Conservation (phyloP, 1,140 invertebrate species). For the Leptinotarsa undecemlineata region DNA sequence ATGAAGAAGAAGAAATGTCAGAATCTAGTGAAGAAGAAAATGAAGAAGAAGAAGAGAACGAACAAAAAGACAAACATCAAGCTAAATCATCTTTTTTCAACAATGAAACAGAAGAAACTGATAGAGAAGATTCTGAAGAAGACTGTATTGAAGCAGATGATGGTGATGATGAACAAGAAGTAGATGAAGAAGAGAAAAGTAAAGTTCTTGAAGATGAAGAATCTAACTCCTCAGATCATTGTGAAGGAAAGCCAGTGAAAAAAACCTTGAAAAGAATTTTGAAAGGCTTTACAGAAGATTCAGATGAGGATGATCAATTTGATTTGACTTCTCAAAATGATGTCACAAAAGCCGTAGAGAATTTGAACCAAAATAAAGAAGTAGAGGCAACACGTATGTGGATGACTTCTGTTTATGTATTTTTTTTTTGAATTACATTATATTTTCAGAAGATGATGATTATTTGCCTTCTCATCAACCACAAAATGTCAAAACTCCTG, state of each 20-base stretch:
- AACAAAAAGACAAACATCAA: slow-evolving; percentile 37
- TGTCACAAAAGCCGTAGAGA: slow-evolving; percentile 6
- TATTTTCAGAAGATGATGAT: slow-evolving; percentile 43
- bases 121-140: slow-evolving; percentile 46
- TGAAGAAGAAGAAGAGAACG: slow-evolving; percentile 47
- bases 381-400: slow-evolving; percentile 18
- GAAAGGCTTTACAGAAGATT: slow-evolving; percentile 42
- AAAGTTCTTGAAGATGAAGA: slow-evolving; percentile 51
- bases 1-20: slow-evolving; percentile 53
- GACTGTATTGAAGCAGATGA: slow-evolving; percentile 56
- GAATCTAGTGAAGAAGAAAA: slow-evolving; percentile 49
- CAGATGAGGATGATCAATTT: slow-evolving; percentile 43
- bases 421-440: slow-evolving; percentile 16
- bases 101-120: slow-evolving; percentile 47
- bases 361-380: slow-evolving; percentile 3
- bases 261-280: slow-evolving; percentile 50
- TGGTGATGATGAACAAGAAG: slow-evolving; percentile 50
- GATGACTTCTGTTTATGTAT: slow-evolving; percentile 14
- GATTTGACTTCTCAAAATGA: slow-evolving; percentile 6
- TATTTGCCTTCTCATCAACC: slow-evolving; percentile 42
- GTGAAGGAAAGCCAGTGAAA: slow-evolving; percentile 33
- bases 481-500: slow-evolving; percentile 36
- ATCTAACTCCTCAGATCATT: slow-evolving; percentile 36
- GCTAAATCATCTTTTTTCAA: slow-evolving; percentile 47
- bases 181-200: slow-evolving; percentile 47